Conservation (phyloP, 2,888 invertebrate species). For the Caenorhabditis virilis region DNA sequence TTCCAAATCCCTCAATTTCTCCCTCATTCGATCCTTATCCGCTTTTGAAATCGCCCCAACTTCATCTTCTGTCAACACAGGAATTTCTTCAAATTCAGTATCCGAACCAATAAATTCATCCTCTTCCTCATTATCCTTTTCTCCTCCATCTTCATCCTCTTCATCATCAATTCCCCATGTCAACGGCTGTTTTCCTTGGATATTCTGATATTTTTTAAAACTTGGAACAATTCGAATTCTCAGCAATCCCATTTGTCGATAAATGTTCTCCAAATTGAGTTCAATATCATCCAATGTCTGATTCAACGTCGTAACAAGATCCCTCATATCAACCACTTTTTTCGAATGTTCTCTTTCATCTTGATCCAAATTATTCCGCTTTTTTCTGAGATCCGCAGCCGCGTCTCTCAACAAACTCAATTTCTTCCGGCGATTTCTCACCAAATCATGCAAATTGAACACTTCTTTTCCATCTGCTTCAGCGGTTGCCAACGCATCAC, state of each 20-base stretch:
- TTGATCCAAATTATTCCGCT: neutral
- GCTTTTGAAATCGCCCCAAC: neutral
- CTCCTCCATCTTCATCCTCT: neutral
- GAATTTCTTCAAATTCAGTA: neutral
- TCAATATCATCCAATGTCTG: slow-evolving; percentile 2
- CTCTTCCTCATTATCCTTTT: neutral
- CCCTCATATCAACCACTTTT: slow-evolving; percentile 2
- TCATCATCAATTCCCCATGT: neutral
- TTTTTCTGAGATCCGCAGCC: neutral
- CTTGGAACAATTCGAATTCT: neutral
- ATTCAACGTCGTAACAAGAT: neutral
- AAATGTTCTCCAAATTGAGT: neutral
- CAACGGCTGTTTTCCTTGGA: neutral
- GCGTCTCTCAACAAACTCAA: neutral
- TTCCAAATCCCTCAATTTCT: neutral
- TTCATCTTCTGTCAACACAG: neutral
- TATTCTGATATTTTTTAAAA: neutral
- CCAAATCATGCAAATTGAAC: neutral
- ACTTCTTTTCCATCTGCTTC: slow-evolving; percentile 1
- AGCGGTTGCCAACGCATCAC: slow-evolving; percentile 1
- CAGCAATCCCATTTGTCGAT: neutral
- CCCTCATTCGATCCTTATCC: neutral
- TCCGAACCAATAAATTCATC: neutral
- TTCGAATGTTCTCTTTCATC: neutral
- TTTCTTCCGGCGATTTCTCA: slow-evolving; percentile 2